Evolutionary conservation across 2,113 vertebrate species (phyloP), one percentile per base, ranked within the genome.

Genomic region (Lasiurus borealis): DNA sequence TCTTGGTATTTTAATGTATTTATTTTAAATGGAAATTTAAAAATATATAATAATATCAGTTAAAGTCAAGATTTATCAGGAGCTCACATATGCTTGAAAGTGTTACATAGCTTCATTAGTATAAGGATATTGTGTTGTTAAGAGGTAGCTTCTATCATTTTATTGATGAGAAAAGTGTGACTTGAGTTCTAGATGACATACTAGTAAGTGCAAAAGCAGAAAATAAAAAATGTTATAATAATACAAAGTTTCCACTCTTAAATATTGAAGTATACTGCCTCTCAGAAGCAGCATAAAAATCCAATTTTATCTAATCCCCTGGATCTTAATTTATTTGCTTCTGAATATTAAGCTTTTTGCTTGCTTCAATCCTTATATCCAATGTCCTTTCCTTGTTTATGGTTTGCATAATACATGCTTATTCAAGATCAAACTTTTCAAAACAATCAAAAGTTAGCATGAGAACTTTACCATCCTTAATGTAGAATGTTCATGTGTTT

Each of bases 381-480:
- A 68, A 13, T 36, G 34, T 82, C 7, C 15, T 77, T 82, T 78
- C 62, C 44, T 62, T 62, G 59, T 54, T 82, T 44, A 86, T 40
- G 66, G 5, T 14, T 85, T 93, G 31, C 15, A 75, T 78, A 86
- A 59, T 46, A 48, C 7, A 34, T 77, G 1, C 34, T 48, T 25
- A 78, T 89, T 92, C 71, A 44, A 68, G n/a, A 73, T 36, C 16
- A 64, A 82, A 25, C 3, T 59, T 59, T 57, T 69, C 25, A 44
- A 50, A 66, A 91, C 62, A 40, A 83, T 75, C 52, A 86, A 66
- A 83, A 13, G 4, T 71, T 72, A 88, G 4, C 19, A 48, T 64
- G 80, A 89, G 44, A 96, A 85, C 73, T 62, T 95, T 88, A 93
- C 27, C 21, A 89, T 13, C 8, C 27, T 31, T 71, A 66, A 25